phyloP scores from a whole-genome alignment of 2,797 vertebrate species.

The Chloroceryle inda region DNA sequence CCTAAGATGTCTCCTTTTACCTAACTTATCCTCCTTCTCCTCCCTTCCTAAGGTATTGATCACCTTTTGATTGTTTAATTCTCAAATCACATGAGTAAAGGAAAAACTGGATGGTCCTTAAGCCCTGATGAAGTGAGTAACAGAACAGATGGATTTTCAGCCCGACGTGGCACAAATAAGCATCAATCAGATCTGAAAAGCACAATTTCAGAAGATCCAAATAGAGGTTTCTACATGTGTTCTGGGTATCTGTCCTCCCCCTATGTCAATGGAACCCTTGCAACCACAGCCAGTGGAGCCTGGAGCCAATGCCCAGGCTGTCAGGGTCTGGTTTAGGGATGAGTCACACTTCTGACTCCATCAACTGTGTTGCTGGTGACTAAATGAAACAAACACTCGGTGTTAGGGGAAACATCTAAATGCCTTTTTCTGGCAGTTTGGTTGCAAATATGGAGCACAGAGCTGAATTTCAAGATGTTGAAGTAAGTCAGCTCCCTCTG shows the following conservation, averaged over 20 bases:
- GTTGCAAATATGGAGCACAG: neutral
- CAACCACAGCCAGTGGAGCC: neutral
- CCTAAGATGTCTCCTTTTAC: neutral
- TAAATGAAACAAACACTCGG: fast-evolving
- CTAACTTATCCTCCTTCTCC: neutral
- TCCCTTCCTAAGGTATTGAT: neutral
- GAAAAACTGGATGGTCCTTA: neutral
- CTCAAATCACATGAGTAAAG: neutral
- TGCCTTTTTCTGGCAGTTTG: neutral
- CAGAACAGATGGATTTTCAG: neutral
- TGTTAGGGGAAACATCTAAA: neutral
- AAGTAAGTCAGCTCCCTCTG: neutral
- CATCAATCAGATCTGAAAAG: neutral
- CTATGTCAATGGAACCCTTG: neutral
- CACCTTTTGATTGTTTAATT: neutral
- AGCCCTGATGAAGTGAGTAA: neutral
- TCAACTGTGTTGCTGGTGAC: neutral
- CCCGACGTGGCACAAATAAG: neutral
- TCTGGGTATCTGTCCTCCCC: neutral
- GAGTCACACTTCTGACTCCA: neutral
- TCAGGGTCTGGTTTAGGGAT: neutral
- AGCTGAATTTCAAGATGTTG: neutral
- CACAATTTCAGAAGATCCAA: neutral
- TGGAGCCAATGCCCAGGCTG: neutral
- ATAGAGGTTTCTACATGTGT: neutral